phyloP scores from a whole-genome alignment of 2,113 vertebrate genomes.

The Catharus minimus region DNA sequence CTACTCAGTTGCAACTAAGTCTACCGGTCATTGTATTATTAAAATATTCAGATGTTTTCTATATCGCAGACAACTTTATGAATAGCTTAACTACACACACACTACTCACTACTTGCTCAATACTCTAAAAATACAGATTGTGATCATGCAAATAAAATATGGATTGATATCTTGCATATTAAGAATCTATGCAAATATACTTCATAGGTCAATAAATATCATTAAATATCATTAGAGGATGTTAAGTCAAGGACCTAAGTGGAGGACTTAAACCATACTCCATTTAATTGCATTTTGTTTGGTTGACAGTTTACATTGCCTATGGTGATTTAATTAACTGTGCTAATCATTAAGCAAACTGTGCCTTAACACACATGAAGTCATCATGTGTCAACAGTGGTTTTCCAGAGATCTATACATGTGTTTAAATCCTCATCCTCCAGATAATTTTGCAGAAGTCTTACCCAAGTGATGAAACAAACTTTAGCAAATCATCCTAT shows the following conservation, averaged over 20 bases:
- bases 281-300: slow-evolving; percentile 20
- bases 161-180: neutral
- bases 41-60: neutral
- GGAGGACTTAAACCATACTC: neutral
- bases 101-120: neutral
- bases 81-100: neutral
- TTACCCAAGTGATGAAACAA: neutral
- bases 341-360: slow-evolving; percentile 25
- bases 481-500: neutral
- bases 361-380: neutral
- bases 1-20: neutral
- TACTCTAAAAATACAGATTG: neutral
- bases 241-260: neutral
- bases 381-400: neutral
- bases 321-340: slow-evolving; percentile 19
- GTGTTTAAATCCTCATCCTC: neutral
- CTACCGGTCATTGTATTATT: neutral
- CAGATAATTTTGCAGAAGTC: neutral
- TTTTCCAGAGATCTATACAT: neutral
- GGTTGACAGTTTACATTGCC: neutral
- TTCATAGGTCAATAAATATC: slow-evolving; percentile 1
- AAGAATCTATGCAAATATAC: neutral
- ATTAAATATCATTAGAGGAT: neutral
- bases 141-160: neutral
- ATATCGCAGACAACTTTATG: neutral